Percentiles rank a stretch among this genome's conserved stretches.
phyloP scores from a whole-genome alignment of 2,113 vertebrate genomes.

The Hippocampus guttulatus region DNA sequence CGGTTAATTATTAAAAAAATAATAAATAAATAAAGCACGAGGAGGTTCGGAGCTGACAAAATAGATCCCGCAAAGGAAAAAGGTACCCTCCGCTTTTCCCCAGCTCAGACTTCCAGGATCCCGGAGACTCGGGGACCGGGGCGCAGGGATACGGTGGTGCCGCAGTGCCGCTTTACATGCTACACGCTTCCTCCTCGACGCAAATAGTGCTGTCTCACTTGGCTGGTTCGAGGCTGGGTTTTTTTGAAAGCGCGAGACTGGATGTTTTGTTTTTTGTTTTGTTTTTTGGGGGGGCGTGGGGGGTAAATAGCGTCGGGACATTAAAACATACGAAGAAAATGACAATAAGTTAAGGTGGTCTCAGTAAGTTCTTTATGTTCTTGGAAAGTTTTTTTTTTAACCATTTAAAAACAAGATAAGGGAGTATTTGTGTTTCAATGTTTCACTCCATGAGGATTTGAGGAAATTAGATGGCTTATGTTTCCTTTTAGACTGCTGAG shows the following conservation, averaged over 20 bases:
- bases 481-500: not conserved
- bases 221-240: not conserved
- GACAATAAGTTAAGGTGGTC: not conserved
- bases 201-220: slow-evolving; percentile 69
- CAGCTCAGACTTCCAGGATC: slow-evolving; percentile 72
- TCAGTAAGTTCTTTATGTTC: not conserved
- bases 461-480: not conserved
- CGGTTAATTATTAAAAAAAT: slow-evolving; percentile 48
- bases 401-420: no score
- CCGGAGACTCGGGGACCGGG: slow-evolving; percentile 66
- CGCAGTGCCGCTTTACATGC: slow-evolving; percentile 80
- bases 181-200: slow-evolving; percentile 71
- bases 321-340: not conserved
- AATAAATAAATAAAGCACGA: slow-evolving; percentile 49
- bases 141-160: slow-evolving; percentile 77
- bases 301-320: not conserved
- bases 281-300: not conserved
- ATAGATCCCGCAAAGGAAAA: slow-evolving; percentile 67
- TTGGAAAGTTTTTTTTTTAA: not conserved
- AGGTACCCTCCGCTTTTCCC: slow-evolving; percentile 63
- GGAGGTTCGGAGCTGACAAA: slow-evolving; percentile 62
- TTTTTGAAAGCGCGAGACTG: not conserved
- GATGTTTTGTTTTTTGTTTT: not conserved
- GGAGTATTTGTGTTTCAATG: not conserved
- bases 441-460: not conserved